Evolutionary conservation across 2,113 vertebrate species (phyloP).

Genomic region (Danio rerio): DNA sequence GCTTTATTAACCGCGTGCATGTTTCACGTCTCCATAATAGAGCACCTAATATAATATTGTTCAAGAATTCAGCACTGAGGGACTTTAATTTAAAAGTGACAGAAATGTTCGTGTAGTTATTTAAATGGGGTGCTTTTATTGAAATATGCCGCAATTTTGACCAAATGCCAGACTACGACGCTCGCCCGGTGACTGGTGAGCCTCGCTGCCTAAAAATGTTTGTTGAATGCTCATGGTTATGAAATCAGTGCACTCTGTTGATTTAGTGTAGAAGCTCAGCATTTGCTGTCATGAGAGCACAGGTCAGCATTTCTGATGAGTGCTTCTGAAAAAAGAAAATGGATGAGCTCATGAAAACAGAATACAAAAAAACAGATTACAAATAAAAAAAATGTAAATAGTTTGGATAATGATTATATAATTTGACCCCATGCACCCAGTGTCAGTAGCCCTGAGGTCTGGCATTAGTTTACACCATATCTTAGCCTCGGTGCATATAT

Average conservation of each 20-base stretch:
- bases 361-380: too few relatives aligned
- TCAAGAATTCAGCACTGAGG: slow-evolving; percentile 23
- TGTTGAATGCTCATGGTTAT: too few relatives aligned
- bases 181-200: neutral
- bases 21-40: slow-evolving; percentile 21
- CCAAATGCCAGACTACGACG: neutral
- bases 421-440: neutral
- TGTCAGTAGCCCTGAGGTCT: neutral
- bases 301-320: neutral
- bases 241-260: too few relatives aligned
- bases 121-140: slow-evolving; percentile 7
- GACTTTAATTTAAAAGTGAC: slow-evolving; percentile 24
- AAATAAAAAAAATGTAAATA: neutral
- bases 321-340: neutral
- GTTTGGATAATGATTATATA: neutral
- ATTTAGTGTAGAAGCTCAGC: too few relatives aligned
- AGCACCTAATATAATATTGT: slow-evolving; percentile 26
- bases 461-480: neutral
- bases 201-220: too few relatives aligned
- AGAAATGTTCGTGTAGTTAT: slow-evolving; percentile 21
- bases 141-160: neutral
- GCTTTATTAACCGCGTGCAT: slow-evolving; percentile 18
- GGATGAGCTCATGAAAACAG: neutral
- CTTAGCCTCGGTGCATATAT: neutral
- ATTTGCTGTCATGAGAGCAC: too few relatives aligned